These are phyloP conservation scores for Eueremaeus valkanovi DNA, from an alignment of 2,888 invertebrate genomes.

Conservation along the genomic window DNA sequence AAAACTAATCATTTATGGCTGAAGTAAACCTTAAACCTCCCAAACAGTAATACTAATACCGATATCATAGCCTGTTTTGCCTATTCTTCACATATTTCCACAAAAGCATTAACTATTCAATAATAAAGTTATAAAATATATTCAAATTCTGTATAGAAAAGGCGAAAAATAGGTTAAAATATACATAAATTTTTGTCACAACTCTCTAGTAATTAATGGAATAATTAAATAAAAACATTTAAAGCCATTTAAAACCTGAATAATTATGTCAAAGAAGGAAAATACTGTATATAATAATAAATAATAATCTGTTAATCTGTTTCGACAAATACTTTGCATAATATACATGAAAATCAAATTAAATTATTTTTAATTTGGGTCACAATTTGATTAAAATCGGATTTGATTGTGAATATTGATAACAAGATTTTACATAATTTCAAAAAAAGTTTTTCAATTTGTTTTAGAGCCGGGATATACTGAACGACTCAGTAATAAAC, in stretches of 20 bases:
- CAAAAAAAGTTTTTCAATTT: no score
- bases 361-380: neutral
- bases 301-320: neutral
- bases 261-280: neutral
- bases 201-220: neutral
- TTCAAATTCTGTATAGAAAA: no score
- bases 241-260: neutral
- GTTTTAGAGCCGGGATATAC: no score
- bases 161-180: slow-evolving; percentile 6
- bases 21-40: slow-evolving; percentile 4
- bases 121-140: no score
- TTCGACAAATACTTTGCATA: neutral
- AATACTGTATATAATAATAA: neutral
- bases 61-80: neutral
- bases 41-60: neutral
- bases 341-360: neutral
- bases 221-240: neutral
- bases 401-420: neutral
- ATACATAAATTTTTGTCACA: neutral
- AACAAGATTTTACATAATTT: no score
- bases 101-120: no score
- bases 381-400: neutral
- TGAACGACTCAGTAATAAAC: no score
- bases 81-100: neutral
- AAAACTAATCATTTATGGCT: slow-evolving; percentile 2